Evolutionary conservation across 2,113 vertebrate species (phyloP).

Genomic region (Hippocampus zosterae): DNA sequence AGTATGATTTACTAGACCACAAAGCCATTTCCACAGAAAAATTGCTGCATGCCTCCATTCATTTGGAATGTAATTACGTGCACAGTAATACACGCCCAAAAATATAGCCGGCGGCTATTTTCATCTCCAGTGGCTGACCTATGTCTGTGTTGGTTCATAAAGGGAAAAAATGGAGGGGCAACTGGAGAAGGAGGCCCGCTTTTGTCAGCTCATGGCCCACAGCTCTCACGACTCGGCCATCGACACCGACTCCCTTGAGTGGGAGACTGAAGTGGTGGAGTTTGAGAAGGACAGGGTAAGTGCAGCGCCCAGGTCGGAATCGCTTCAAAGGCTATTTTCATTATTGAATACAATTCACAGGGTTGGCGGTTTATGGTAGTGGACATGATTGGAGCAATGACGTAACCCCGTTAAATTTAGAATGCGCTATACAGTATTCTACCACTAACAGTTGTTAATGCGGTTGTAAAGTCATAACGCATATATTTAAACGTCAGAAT

Average conservation of each 20-base stretch:
- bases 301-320: constrained; percentile 7
- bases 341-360: not conserved
- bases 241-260: constrained; percentile 95
- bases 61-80: not conserved
- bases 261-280: constrained; percentile 97
- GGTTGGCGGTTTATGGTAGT: not conserved
- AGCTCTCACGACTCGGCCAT: constrained; percentile 96
- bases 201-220: constrained; percentile 92
- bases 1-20: constrained; percentile 9
- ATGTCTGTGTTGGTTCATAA: constrained; percentile 30
- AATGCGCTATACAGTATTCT: too few relatives aligned
- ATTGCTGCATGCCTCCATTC: not conserved
- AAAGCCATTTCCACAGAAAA: not conserved
- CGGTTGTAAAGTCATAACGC: too few relatives aligned
- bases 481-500: too few relatives aligned
- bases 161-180: constrained; percentile 97
- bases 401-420: too few relatives aligned
- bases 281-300: constrained; percentile 92
- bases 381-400: not conserved
- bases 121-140: constrained; percentile 21
- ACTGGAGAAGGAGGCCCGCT: constrained; percentile 90
- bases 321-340: not conserved
- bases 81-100: not conserved
- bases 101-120: not conserved
- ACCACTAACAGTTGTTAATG: too few relatives aligned